A percentile compares a stretch with the other conserved stretches of the same genome.
Conservation (phyloP, 2,888 invertebrate genomes). For the Hydrotaea diabolus region DNA sequence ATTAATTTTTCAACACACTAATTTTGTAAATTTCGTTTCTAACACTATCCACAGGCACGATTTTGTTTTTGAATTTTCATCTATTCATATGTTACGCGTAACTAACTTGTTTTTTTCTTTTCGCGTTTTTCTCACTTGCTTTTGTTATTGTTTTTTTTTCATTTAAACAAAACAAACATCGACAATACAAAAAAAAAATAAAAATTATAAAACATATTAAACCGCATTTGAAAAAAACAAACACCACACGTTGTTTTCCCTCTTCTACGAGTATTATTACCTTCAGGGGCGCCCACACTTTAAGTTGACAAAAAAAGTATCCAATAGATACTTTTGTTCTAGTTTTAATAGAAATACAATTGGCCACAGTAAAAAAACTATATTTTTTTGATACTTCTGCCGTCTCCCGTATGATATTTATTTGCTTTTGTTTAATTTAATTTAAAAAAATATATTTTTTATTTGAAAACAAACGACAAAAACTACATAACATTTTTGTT, state of each 20-base stretch:
- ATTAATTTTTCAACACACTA: not conserved
- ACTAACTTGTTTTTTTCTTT: slow-evolving; percentile 48
- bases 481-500: too few relatives aligned
- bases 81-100: slow-evolving; percentile 37
- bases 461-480: slow-evolving; percentile 40
- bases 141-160: slow-evolving; percentile 29
- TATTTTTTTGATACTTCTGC: not conserved
- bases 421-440: slow-evolving; percentile 8
- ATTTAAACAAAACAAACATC: slow-evolving; percentile 43
- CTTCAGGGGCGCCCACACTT: slow-evolving; percentile 67
- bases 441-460: slow-evolving; percentile 41
- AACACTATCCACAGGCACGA: not conserved
- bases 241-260: slow-evolving; percentile 24
- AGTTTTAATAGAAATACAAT: slow-evolving; percentile 7
- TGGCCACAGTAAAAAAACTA: not conserved
- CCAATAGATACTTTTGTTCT: slow-evolving; percentile 47
- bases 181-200: slow-evolving; percentile 38
- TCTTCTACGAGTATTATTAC: slow-evolving; percentile 39
- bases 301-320: slow-evolving; percentile 47
- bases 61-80: not conserved
- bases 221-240: not conserved
- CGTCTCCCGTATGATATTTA: not conserved
- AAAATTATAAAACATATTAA: slow-evolving; percentile 30
- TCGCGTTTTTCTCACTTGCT: not conserved
- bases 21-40: not conserved